Evolutionary conservation across 1,140 invertebrate species (phyloP).

Genomic region (Anagrus nilaparvatae): DNA sequence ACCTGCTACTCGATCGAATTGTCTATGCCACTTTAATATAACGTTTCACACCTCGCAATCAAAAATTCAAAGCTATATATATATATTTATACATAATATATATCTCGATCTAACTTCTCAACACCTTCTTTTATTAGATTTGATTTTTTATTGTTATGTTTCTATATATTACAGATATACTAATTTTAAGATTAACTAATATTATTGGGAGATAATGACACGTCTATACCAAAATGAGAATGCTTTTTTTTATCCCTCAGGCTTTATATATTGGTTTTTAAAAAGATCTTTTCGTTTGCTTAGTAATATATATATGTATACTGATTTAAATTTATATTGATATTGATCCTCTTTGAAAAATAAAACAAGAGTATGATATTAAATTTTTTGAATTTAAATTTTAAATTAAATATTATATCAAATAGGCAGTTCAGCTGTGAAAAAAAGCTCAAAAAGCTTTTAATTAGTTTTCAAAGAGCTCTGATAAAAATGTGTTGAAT

Average conservation of each 20-base stretch:
- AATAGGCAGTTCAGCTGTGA: too few relatives aligned
- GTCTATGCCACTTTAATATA: background rate
- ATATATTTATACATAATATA: conserved; percentile 1
- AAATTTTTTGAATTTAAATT: too few relatives aligned
- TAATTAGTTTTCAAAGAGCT: too few relatives aligned
- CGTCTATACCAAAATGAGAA: too few relatives aligned
- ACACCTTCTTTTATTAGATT: conserved; percentile 38
- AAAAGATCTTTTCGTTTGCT: background rate
- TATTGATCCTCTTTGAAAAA: background rate
- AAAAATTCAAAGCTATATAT: background rate
- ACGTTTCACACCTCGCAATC: conserved; percentile 31
- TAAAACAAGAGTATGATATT: background rate
- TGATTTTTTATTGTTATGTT: too few relatives aligned
- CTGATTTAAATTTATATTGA: background rate
- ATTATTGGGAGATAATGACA: conserved; percentile 33
- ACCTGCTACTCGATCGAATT: background rate
- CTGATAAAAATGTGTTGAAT: too few relatives aligned
- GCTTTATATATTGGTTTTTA: background rate
- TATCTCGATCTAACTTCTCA: conserved; percentile 36
- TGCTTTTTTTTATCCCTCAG: too few relatives aligned
- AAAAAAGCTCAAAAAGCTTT: too few relatives aligned
- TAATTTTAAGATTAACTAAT: too few relatives aligned
- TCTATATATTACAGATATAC: too few relatives aligned
- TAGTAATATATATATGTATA: background rate
- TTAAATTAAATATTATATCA: too few relatives aligned